Conservation (phyloP, 2,888 invertebrate species). For the Torymus auratus region DNA sequence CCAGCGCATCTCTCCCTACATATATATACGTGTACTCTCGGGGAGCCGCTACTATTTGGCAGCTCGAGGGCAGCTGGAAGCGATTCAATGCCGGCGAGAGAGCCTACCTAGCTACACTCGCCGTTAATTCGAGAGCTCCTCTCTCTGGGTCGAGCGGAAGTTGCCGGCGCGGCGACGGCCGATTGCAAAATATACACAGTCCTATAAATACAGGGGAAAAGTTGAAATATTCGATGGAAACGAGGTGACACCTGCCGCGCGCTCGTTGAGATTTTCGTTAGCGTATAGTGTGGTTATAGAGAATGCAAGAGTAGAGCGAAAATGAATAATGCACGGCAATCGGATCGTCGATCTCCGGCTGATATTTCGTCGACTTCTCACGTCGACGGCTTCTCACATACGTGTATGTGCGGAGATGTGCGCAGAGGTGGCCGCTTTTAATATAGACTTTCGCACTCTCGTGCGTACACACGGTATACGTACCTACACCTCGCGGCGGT, state of each 20-base stretch:
- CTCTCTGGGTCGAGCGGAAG: slow-evolving; percentile 47
- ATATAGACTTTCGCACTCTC: slow-evolving; percentile 16
- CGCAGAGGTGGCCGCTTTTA: slow-evolving; percentile 24
- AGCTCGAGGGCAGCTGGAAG: slow-evolving; percentile 57
- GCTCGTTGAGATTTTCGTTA: background rate
- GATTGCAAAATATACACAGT: slow-evolving; percentile 35
- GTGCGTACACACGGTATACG: background rate
- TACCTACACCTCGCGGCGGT: too few species aligned
- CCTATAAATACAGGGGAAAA: slow-evolving; percentile 65
- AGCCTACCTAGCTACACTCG: background rate
- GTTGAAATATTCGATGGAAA: slow-evolving; percentile 66
- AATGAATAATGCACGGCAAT: too few species aligned
- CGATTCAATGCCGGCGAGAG: slow-evolving; percentile 60
- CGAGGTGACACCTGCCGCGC: slow-evolving; percentile 66
- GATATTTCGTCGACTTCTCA: too few species aligned
- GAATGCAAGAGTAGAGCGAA: too few species aligned
- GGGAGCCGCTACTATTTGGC: slow-evolving; percentile 15
- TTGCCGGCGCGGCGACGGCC: slow-evolving; percentile 4
- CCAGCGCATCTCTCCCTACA: too few species aligned
- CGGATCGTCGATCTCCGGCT: too few species aligned
- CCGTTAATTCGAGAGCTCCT: slow-evolving; percentile 47
- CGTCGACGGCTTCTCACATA: too few species aligned
- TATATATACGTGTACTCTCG: too few species aligned
- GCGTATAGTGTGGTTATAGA: too few species aligned
- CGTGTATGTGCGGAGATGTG: too few species aligned